Evolutionary conservation across 2,797 vertebrate genomes (phyloP).

Genomic region (Malurus leucopterus): DNA sequence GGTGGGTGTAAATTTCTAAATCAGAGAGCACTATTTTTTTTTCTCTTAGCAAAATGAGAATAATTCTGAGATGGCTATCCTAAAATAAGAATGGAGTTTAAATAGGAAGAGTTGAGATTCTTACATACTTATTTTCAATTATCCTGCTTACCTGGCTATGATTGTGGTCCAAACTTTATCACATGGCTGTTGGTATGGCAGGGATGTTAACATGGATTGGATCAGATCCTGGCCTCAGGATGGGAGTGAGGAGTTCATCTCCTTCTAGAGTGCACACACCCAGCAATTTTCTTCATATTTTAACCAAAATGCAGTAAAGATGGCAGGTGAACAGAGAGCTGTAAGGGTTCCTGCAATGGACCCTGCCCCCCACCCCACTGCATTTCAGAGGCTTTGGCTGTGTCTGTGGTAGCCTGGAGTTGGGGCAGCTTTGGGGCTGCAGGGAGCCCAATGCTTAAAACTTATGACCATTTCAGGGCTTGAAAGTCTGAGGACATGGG

Average conservation of each 20-base stretch:
- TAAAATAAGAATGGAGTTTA: neutral
- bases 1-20: neutral
- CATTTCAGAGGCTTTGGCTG: neutral
- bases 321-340: neutral
- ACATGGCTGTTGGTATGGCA: neutral
- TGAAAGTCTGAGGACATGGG: neutral
- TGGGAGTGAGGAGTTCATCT: neutral
- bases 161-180: neutral
- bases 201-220: neutral
- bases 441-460: neutral
- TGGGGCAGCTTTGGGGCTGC: neutral
- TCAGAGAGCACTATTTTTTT: neutral
- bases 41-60: neutral
- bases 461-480: neutral
- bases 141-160: neutral
- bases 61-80: neutral
- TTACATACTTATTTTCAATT: neutral
- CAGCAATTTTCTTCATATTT: neutral
- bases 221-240: accelerated
- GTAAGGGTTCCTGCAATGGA: neutral
- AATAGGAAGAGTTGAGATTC: neutral
- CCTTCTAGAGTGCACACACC: neutral
- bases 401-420: neutral
- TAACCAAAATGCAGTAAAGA: neutral
- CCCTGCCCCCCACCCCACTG: accelerated